Conservation (phyloP, 2,113 vertebrate species). For the Ahaetulla prasina region DNA sequence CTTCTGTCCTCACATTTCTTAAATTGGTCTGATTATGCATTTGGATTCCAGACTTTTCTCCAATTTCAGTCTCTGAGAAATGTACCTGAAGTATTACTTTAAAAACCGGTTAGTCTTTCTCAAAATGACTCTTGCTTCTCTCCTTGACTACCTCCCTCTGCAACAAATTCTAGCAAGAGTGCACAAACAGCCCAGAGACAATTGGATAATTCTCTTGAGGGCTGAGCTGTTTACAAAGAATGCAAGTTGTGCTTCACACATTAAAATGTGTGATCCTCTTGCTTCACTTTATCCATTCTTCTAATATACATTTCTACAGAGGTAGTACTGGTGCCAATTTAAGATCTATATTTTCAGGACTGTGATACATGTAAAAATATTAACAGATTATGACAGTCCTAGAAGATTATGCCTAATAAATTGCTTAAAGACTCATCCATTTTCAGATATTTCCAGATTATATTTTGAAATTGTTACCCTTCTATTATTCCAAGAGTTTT, state of each 20-base stretch:
- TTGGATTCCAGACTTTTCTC: not conserved
- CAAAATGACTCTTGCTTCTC: not conserved
- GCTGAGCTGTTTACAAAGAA: not conserved
- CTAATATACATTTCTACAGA: not conserved
- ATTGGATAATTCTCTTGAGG: not conserved
- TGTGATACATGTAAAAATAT: not conserved
- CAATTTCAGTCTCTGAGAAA: not conserved
- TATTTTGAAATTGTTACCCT: not conserved
- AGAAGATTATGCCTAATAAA: not conserved
- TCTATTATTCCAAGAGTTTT: not conserved
- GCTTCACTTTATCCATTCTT: not conserved
- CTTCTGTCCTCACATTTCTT: not conserved
- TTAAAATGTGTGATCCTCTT: not conserved
- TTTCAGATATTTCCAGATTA: not conserved
- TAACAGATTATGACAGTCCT: not conserved
- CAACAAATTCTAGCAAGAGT: not conserved
- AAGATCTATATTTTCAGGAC: not conserved
- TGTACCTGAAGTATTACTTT: not conserved
- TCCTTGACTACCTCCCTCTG: not conserved
- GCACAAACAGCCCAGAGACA: not conserved
- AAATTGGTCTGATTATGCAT: not conserved
- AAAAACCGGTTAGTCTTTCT: conserved; percentile 17
- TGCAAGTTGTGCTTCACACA: not conserved
- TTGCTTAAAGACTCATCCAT: not conserved
- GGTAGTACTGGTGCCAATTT: not conserved